Evolutionary conservation across 2,888 invertebrate genomes (phyloP).

Genomic region (Epirrita christyi): DNA sequence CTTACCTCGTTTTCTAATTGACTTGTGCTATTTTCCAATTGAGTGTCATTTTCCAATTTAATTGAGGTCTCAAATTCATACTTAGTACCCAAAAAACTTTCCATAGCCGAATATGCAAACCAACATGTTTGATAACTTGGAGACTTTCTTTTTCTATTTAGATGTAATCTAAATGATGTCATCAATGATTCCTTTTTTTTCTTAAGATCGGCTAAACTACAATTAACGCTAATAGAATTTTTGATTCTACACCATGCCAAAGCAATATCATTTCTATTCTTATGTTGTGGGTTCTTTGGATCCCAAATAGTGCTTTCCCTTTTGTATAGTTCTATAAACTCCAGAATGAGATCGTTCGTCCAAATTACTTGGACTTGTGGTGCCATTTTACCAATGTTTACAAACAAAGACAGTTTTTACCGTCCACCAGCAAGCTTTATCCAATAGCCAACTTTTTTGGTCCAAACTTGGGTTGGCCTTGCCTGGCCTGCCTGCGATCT

Average conservation of each 20-base stretch:
- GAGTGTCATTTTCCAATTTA: conserved; percentile 67
- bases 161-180: conserved; percentile 71
- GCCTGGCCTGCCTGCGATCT: not conserved
- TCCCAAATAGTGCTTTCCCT: conserved; percentile 72
- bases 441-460: conserved; percentile 6
- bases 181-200: conserved; percentile 78
- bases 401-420: not conserved
- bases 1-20: not conserved
- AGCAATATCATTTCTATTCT: conserved; percentile 64
- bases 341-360: conserved; percentile 67
- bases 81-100: conserved; percentile 72
- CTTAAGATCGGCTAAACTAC: conserved; percentile 66
- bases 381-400: conserved; percentile 6
- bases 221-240: conserved; percentile 57
- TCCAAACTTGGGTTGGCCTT: not conserved
- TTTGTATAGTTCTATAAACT: conserved; percentile 72
- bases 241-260: conserved; percentile 75
- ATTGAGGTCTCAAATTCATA: conserved; percentile 69
- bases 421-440: not conserved
- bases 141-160: conserved; percentile 58
- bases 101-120: conserved; percentile 76
- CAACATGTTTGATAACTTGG: conserved; percentile 61
- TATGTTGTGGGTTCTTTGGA: conserved; percentile 65
- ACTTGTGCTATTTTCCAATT: conserved; percentile 64
- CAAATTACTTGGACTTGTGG: conserved; percentile 58